Percentiles rank a stretch among this genome's conserved stretches.
These are phyloP conservation scores for Zeugodacus cucurbitae DNA, from an alignment of 1,140 invertebrate species.

Conservation along the genomic window DNA sequence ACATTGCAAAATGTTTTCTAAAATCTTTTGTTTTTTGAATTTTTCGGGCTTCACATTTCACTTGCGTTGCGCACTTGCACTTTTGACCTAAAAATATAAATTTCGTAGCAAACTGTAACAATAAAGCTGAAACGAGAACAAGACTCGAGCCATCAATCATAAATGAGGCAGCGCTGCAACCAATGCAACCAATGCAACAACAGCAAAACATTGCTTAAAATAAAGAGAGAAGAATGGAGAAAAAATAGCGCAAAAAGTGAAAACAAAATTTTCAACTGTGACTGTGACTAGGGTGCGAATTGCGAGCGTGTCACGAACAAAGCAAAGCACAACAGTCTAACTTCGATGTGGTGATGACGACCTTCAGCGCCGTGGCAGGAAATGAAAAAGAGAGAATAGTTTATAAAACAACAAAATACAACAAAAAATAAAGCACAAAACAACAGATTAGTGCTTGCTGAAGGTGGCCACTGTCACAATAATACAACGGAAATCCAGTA, in stretches of 20 bases:
- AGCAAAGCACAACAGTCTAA: background rate
- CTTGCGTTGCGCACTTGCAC: background rate
- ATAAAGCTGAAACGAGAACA: background rate
- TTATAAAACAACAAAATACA: background rate
- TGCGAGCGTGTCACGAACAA: background rate
- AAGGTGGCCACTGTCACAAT: background rate
- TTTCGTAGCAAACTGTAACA: background rate
- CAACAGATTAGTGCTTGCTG: background rate
- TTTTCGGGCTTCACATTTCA: background rate
- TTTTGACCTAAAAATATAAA: slow-evolving; percentile 17
- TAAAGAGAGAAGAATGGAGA: background rate
- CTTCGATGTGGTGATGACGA: background rate
- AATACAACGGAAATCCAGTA: background rate
- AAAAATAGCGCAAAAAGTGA: background rate
- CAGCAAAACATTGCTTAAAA: background rate
- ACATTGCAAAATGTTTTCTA: background rate
- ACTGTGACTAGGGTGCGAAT: background rate
- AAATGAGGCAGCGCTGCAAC: background rate
- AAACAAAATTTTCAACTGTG: background rate
- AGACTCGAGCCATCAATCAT: slow-evolving; percentile 19
- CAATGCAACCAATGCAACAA: background rate
- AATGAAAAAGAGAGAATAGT: background rate
- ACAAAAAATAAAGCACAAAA: background rate
- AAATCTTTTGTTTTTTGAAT: background rate
- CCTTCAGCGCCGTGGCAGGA: background rate